Evolutionary conservation across 2,113 vertebrate species (phyloP), one percentile per base, ranked within the genome.

Genomic region (Gavia stellata): DNA sequence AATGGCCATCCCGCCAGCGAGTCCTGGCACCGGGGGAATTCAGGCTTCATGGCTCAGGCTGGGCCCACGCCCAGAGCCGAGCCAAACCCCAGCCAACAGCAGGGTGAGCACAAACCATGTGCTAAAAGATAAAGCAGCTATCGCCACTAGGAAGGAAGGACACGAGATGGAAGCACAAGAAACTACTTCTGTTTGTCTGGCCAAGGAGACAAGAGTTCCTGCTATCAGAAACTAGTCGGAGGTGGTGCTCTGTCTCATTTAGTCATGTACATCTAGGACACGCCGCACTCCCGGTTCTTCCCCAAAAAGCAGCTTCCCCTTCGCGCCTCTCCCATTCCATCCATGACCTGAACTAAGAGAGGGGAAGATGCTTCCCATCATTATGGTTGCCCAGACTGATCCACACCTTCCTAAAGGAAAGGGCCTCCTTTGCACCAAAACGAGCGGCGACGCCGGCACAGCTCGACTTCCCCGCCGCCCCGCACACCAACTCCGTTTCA

Each of bases 401-500:
- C 50, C 65, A 23, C 49, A 6, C 33, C 59, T 52, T 26, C 67
- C 93, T 12, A 3, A 38, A 40, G 59, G 58, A 6, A 79, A 18
- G 14, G 8, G 82, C 74, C 42, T 17, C 0, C 0, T 26, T 10
- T 28, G 66, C 47, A 15, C 31, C 47, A 17, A 14, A 26, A 26
- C 21, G 3, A 12, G 65, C n/a, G 55, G 36, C 1, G 4, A 49
- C 0, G 5, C 38, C 20, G 33, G 53, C 14, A 15, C 34, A 26
- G 7, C 16, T n/a, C 8, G 4, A 15, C 24, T 4, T 5, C 34
- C 26, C 65, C 6, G 0, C 1, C 2, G 7, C 3, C 49, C 71
- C 13, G 8, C 17, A 1, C 25, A 6, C 13, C 77, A 55, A 47
- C 61, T 68, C 6, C 0, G 36, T 3, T 20, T 10, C 44, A 40